Conservation (phyloP, 2,797 vertebrate species). For the Sebastes oblongus region DNA sequence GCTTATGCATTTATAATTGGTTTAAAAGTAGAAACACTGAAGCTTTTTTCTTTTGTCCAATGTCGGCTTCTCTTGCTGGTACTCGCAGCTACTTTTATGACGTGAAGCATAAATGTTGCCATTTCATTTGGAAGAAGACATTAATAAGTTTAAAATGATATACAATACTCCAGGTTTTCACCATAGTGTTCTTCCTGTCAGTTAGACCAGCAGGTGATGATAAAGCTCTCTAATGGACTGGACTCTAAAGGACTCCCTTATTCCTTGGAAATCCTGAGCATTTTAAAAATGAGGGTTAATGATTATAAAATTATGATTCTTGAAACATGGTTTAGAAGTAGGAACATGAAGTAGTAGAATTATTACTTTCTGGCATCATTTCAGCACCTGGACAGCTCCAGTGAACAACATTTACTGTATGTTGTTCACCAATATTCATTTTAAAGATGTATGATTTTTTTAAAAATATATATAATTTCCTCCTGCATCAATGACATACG, state of each 20-base stretch:
- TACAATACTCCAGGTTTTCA: neutral
- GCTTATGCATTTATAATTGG: slow-evolving; percentile 25
- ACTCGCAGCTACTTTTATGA: neutral
- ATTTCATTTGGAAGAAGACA: neutral
- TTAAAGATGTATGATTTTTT: neutral
- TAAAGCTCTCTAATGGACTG: neutral
- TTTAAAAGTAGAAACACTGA: slow-evolving; percentile 4
- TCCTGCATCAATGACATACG: neutral
- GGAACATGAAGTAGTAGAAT: neutral
- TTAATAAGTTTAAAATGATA: neutral
- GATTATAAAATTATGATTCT: neutral
- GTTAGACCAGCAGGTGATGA: neutral
- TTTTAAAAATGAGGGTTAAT: rapidly evolving
- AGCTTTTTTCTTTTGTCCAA: slow-evolving; percentile 1
- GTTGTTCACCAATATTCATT: no score
- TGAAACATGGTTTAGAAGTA: neutral
- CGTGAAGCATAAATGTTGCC: neutral
- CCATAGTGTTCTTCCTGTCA: neutral
- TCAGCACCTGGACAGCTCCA: slow-evolving; percentile 47
- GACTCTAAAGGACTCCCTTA: neutral
- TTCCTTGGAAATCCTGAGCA: neutral
- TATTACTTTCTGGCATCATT: neutral
- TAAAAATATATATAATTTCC: neutral
- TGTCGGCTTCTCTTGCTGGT: neutral
- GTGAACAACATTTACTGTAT: neutral